Conservation (phyloP, 2,797 vertebrate species). For the Gobionotothen gibberifrons region DNA sequence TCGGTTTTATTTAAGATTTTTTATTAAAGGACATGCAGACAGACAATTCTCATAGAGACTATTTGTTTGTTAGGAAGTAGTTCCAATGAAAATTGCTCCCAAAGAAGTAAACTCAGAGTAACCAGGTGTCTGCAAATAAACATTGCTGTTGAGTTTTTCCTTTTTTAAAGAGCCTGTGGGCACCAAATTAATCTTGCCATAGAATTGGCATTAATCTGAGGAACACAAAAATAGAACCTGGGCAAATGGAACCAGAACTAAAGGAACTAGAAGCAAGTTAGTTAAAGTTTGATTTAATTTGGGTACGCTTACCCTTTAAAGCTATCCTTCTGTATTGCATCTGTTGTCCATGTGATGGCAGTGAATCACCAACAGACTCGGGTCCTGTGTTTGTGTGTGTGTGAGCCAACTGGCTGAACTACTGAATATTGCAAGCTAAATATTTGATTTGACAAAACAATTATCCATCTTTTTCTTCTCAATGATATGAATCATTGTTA, state of each 20-base stretch:
- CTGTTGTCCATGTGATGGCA: constrained; percentile 59
- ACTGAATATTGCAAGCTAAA: background rate
- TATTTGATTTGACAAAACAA: background rate
- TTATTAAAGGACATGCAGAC: too few species aligned
- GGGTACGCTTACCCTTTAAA: background rate
- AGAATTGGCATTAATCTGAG: background rate
- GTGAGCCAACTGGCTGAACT: background rate
- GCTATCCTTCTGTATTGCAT: constrained; percentile 8
- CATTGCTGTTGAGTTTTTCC: background rate
- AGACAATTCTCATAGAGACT: background rate
- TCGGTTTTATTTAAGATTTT: background rate
- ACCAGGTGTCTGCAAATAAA: background rate
- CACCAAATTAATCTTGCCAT: background rate
- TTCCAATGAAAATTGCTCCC: background rate
- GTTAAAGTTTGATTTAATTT: too few species aligned
- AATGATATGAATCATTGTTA: background rate
- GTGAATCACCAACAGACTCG: constrained; percentile 35
- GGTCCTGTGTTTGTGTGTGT: background rate
- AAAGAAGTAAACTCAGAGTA: background rate
- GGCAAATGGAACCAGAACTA: fast-evolving
- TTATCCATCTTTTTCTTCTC: background rate
- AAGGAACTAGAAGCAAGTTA: background rate
- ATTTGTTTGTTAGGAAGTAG: constrained; percentile 5
- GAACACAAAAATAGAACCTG: background rate
- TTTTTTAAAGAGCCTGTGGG: background rate